Conservation (phyloP, 2,888 invertebrate genomes). For the Diplolepis rosae region DNA sequence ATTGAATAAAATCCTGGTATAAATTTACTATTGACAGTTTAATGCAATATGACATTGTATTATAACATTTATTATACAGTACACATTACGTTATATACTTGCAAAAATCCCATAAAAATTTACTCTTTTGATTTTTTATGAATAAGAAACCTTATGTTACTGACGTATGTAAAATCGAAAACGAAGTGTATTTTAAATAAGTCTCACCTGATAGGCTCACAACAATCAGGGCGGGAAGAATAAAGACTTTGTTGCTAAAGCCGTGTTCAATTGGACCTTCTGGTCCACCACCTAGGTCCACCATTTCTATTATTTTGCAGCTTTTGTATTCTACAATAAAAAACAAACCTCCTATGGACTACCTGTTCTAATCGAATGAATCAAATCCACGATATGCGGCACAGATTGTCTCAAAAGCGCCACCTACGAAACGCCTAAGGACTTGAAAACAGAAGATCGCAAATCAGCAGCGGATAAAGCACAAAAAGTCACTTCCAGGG, state of each 20-base stretch:
- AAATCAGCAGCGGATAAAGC: too few relatives aligned
- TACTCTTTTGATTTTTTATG: too few relatives aligned
- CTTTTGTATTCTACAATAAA: too few relatives aligned
- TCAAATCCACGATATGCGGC: not conserved
- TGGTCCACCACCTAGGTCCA: constrained; percentile 86
- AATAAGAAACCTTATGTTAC: too few relatives aligned
- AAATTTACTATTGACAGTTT: too few relatives aligned
- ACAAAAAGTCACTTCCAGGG: too few relatives aligned
- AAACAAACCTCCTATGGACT: not conserved
- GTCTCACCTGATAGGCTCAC: constrained; percentile 84
- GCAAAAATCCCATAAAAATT: too few relatives aligned
- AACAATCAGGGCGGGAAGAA: constrained; percentile 88
- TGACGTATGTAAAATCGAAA: not conserved
- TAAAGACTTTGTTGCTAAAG: constrained; percentile 91
- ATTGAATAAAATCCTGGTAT: too few relatives aligned
- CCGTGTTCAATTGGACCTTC: constrained; percentile 90
- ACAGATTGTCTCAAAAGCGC: not conserved
- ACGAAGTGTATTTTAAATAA: not conserved
- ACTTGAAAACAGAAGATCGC: too few relatives aligned
- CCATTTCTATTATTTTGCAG: constrained; percentile 78
- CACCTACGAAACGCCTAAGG: not conserved
- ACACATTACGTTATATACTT: too few relatives aligned
- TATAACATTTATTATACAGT: too few relatives aligned
- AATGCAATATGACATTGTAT: too few relatives aligned
- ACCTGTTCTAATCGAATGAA: not conserved